Percentiles rank a stretch among this genome's conserved stretches.
Evolutionary conservation across 2,888 invertebrate species (phyloP).

Genomic region (Bellardia pandia): DNA sequence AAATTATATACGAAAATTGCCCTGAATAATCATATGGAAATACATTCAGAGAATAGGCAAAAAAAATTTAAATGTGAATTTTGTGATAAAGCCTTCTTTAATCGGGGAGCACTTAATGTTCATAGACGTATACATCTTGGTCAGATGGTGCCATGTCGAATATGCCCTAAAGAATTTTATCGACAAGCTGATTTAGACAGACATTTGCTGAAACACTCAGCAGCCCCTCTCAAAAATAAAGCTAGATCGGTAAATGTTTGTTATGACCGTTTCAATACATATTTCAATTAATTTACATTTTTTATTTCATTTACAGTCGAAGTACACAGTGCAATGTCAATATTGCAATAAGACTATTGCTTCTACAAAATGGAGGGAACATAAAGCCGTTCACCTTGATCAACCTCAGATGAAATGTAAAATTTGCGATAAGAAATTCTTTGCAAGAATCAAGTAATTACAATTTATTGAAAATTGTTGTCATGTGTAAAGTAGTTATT

Average conservation of each 20-base stretch:
- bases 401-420: conserved; percentile 59
- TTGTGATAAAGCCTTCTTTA: conserved; percentile 73
- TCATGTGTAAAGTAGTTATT: no score
- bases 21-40: conserved; percentile 71
- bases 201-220: conserved; percentile 44
- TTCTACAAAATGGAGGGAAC: conserved; percentile 18
- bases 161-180: conserved; percentile 59
- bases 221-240: background rate
- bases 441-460: conserved; percentile 36
- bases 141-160: conserved; percentile 49
- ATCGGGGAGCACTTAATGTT: conserved; percentile 74
- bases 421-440: conserved; percentile 60
- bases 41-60: conserved; percentile 72
- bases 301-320: conserved; percentile 6
- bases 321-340: conserved; percentile 51
- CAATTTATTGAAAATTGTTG: no score
- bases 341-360: conserved; percentile 39
- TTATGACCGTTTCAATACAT: no score
- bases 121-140: conserved; percentile 68
- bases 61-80: conserved; percentile 68
- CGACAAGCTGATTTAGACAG: conserved; percentile 54
- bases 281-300: no score
- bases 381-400: conserved; percentile 49
- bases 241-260: conserved; percentile 14
- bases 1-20: conserved; percentile 44